Evolutionary conservation across 1,140 invertebrate species (phyloP).

Genomic region (Drosophila tsacasi): DNA sequence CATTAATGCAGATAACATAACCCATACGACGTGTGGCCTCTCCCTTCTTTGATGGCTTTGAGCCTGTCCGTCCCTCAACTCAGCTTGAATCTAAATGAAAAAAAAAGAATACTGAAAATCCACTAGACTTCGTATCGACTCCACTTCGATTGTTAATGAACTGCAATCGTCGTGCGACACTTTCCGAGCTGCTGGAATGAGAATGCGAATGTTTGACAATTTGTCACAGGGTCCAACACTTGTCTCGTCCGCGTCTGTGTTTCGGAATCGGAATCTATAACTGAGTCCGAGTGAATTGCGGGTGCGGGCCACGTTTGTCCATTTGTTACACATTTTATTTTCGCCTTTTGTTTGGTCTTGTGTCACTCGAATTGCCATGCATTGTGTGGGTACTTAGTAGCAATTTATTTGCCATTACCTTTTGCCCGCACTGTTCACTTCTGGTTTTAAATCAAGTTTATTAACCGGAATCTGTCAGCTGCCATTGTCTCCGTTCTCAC

Average conservation of each 20-base stretch:
- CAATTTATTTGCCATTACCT: constrained; percentile 74
- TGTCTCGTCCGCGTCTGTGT: constrained; percentile 52
- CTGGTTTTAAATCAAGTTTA: constrained; percentile 84
- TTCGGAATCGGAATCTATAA: constrained; percentile 11
- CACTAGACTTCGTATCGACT: constrained; percentile 27
- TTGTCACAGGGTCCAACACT: constrained; percentile 69
- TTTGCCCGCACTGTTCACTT: constrained; percentile 61
- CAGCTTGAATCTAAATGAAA: constrained; percentile 2
- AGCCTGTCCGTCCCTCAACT: constrained; percentile 73
- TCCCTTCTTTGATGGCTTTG: constrained; percentile 61
- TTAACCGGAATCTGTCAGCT: constrained; percentile 75
- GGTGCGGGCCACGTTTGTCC: constrained; percentile 64
- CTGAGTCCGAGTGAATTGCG: constrained; percentile 36
- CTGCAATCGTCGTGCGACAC: constrained; percentile 64
- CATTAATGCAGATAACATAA: constrained; percentile 22
- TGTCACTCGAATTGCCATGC: constrained; percentile 42
- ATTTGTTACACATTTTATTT: constrained; percentile 78
- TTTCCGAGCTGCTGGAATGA: constrained; percentile 33
- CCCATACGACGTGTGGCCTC: constrained; percentile 71
- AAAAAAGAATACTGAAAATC: neutral
- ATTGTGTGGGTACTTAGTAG: constrained; percentile 67
- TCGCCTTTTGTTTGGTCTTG: constrained; percentile 43
- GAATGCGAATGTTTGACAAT: constrained; percentile 74
- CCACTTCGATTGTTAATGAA: constrained; percentile 61
- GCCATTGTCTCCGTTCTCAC: constrained; percentile 50